Evolutionary conservation across 2,888 invertebrate genomes (phyloP), one percentile per base, ranked within the genome.

Genomic region (Drosophila borealis): DNA sequence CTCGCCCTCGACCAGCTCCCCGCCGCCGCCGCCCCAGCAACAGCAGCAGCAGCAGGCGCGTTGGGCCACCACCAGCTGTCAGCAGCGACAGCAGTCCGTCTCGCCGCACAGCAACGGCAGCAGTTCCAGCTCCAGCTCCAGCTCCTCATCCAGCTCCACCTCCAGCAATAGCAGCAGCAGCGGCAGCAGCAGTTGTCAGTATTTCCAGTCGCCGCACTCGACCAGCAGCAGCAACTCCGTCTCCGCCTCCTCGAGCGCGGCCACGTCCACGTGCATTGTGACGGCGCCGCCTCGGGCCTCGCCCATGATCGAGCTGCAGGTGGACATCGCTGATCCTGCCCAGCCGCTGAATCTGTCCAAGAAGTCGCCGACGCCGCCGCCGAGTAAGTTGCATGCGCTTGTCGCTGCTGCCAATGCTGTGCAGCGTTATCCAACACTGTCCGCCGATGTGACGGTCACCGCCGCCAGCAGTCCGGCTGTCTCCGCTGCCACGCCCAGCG

Each of bases 271-370:
- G 91, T 74, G 72, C 49, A 88, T 92, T 82, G 89, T 94, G 92
- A 89, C 92, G 81, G 89, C 92, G 87, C 89, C 91, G 42, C 81
- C 91, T 3, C 93, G 93, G 25, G 93, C 94, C 5, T 81, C 90
- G 4, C 87, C 91, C 39, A 93, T 95, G 91, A 93, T 95, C 89
- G 96, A 96, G 91, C 94, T 97, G 82, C 96, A 97, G 92, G 96
- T 97, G 84, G 96, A 96, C 90, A 96, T 96, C 81, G 96, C 96
- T 21, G 96, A 96, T 90, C 94, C 95, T 55, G 95, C 95, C 82
- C 96, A 96, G 91, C 98, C 98, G 60, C 93, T 98, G 80, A 98
- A 98, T 94, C 94, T 98, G 89, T 97, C 97, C 92, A 97, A 97
- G 93, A 96, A 96, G 91, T 95, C 96, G 76, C 96, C 96, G 83